A percentile compares a stretch with the other conserved stretches of the same genome.
Conservation (phyloP, 2,888 invertebrate species). For the Neoascia interrupta region DNA sequence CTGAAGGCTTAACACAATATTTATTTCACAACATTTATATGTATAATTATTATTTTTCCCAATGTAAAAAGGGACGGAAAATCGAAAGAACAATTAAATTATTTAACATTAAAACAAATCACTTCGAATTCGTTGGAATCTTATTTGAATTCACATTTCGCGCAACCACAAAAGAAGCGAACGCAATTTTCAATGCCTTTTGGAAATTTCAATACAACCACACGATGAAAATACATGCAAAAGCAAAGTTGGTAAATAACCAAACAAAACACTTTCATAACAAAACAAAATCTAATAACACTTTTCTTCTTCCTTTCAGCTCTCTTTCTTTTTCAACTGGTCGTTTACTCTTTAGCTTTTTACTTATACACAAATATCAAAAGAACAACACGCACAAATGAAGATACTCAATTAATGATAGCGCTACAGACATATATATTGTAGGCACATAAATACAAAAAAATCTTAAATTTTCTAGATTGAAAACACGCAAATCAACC, state of each 20-base stretch:
- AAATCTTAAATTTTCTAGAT: constrained; percentile 13
- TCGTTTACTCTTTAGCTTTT: neutral
- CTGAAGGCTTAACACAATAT: too few relatives aligned
- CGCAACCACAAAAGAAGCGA: constrained; percentile 27
- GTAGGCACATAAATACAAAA: neutral
- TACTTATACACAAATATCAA: constrained; percentile 1
- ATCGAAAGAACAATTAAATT: too few relatives aligned
- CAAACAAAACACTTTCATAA: constrained; percentile 55
- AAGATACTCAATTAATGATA: constrained; percentile 5
- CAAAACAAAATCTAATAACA: constrained; percentile 50
- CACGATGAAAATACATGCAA: constrained; percentile 32
- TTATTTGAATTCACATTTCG: constrained; percentile 56
- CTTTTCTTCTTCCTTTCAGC: constrained; percentile 21
- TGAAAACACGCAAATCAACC: constrained; percentile 6
- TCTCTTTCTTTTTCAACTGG: neutral
- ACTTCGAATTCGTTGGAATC: constrained; percentile 33
- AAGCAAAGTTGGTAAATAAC: constrained; percentile 41
- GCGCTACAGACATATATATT: neutral
- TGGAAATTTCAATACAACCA: constrained; percentile 40
- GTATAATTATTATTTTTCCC: too few relatives aligned
- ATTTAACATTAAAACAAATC: neutral
- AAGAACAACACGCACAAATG: neutral
- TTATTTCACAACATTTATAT: too few relatives aligned
- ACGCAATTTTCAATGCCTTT: constrained; percentile 27
- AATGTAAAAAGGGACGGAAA: too few relatives aligned